These are phyloP conservation scores for Hyla sarda DNA, from an alignment of 2,113 vertebrate genomes.

Conservation along the genomic window DNA sequence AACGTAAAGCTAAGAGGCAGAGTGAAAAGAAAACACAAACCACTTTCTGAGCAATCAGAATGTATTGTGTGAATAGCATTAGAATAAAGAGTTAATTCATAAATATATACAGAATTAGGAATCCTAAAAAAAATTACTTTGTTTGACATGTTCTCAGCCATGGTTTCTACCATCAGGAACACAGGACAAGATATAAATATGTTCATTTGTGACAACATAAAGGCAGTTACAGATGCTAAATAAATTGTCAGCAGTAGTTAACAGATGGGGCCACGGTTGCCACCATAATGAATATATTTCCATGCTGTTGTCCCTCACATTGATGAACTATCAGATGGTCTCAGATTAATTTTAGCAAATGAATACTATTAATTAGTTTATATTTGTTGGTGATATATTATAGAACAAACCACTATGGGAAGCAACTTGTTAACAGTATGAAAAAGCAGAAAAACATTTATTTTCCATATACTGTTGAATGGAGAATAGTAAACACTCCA, in stretches of 20 bases:
- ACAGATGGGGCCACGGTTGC: not conserved
- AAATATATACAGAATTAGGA: not conserved
- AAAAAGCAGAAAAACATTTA: not conserved
- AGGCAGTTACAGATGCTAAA: conserved; percentile 1
- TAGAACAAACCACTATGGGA: not conserved
- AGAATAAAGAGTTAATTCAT: not conserved
- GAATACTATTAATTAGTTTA: not conserved
- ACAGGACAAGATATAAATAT: conserved; percentile 1
- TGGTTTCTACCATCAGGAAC: not conserved
- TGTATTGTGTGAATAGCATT: not conserved
- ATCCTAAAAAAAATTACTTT: not conserved
- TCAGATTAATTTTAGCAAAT: not conserved
- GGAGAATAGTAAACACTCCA: not conserved
- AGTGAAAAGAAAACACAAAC: not conserved
- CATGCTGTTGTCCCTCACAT: not conserved
- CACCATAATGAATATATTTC: not conserved
- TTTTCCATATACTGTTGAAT: not conserved
- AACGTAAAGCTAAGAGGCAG: not conserved
- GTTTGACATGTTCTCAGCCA: not conserved
- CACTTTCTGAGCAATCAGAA: not conserved
- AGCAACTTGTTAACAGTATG: not conserved
- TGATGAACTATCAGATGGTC: conserved; percentile 8
- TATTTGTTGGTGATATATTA: not conserved
- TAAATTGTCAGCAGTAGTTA: not conserved
- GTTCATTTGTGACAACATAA: conserved; percentile 1